These are phyloP conservation scores for Mimas tiliae DNA, from an alignment of 2,888 invertebrate genomes.

Conservation along the genomic window DNA sequence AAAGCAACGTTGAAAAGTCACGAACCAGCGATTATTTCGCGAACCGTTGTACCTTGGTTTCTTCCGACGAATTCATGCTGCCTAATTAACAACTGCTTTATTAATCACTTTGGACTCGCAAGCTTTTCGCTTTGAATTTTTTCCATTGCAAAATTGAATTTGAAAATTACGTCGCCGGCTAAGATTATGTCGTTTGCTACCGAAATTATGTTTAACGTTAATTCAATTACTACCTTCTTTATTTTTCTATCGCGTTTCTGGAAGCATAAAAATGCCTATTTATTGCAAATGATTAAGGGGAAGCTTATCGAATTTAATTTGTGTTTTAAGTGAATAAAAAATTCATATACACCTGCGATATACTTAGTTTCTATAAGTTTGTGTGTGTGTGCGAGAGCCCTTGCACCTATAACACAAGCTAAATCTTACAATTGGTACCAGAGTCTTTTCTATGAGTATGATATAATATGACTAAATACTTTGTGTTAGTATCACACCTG, in stretches of 20 bases:
- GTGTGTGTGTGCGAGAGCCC: no score
- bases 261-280: neutral
- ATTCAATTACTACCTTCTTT: neutral
- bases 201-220: constrained; percentile 14
- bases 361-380: no score
- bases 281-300: neutral
- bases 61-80: constrained; percentile 61
- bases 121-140: constrained; percentile 36
- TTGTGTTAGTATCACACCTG: no score
- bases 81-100: constrained; percentile 72
- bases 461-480: no score
- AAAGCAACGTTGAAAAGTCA: no score
- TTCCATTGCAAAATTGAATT: constrained; percentile 37
- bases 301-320: neutral
- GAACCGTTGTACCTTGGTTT: constrained; percentile 40
- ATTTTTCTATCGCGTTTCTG: constrained; percentile 4
- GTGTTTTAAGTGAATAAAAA: no score
- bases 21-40: neutral
- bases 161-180: constrained; percentile 35
- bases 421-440: no score
- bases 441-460: no score
- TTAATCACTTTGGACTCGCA: constrained; percentile 62
- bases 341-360: no score
- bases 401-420: no score
- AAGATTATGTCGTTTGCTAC: constrained; percentile 22